Evolutionary conservation across 2,888 invertebrate genomes (phyloP).

Genomic region (Stramonita haemastoma): DNA sequence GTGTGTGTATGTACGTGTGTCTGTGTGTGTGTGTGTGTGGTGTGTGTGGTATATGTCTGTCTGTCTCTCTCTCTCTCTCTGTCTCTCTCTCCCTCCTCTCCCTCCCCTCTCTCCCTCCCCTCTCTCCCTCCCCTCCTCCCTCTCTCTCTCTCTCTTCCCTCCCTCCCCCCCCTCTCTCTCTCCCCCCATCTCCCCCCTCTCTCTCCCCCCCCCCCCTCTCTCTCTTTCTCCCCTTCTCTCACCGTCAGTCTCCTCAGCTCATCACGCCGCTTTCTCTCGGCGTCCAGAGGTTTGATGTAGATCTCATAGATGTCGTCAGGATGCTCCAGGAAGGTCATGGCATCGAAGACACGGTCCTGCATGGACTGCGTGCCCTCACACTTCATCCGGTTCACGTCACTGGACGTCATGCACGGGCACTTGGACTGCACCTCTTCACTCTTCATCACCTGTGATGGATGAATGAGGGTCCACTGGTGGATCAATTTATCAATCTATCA

Average conservation of each 20-base stretch:
- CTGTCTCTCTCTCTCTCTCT: too few species aligned
- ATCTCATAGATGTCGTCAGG: slow-evolving; percentile 54
- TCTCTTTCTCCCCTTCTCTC: too few species aligned
- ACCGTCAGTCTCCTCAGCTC: slow-evolving; percentile 50
- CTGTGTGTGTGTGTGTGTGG: too few species aligned
- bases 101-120: too few species aligned
- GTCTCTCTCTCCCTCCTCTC: too few species aligned
- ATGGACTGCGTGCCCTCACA: slow-evolving; percentile 49
- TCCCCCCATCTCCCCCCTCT: too few species aligned
- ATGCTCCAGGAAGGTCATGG: slow-evolving; percentile 53
- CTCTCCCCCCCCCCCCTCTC: background rate
- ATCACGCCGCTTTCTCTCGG: slow-evolving; percentile 46
- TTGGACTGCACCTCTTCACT: slow-evolving; percentile 45
- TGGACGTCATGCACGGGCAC: slow-evolving; percentile 49
- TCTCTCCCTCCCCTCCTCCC: too few species aligned
- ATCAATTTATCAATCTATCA: too few species aligned
- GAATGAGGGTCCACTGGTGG: too few species aligned
- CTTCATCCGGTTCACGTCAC: slow-evolving; percentile 53
- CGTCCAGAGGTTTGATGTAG: slow-evolving; percentile 49
- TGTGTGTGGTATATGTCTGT: too few species aligned
- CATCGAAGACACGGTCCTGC: slow-evolving; percentile 53
- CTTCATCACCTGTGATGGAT: slow-evolving; percentile 48
- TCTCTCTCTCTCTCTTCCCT: background rate
- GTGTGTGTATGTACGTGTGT: too few species aligned
- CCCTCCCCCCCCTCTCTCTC: background rate